phyloP scores from a whole-genome alignment of 2,888 invertebrate species.

The Acrobasis suavella region DNA sequence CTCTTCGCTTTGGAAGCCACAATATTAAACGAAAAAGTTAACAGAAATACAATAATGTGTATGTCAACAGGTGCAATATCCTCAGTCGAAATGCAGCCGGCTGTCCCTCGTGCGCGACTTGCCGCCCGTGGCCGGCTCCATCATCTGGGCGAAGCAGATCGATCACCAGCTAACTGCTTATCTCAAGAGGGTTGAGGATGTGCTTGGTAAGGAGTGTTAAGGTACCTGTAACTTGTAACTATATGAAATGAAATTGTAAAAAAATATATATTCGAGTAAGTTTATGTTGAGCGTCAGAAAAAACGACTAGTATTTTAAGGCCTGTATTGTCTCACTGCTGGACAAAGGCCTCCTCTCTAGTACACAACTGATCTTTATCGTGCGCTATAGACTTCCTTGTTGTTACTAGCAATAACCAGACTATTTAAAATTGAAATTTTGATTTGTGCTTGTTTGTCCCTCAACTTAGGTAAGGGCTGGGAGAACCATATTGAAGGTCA shows the following conservation, averaged over 20 bases:
- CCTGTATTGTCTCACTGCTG: no score
- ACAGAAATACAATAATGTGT: constrained; percentile 3
- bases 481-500: constrained; percentile 99
- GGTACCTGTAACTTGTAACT: no score
- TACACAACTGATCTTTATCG: no score
- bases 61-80: constrained; percentile 91
- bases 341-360: no score
- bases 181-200: constrained; percentile 98
- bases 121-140: constrained; percentile 98
- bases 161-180: constrained; percentile 98
- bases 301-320: no score
- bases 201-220: constrained; percentile 86
- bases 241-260: no score
- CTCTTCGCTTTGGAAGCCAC: constrained; percentile 15
- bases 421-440: no score
- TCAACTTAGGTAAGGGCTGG: constrained; percentile 94
- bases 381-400: no score
- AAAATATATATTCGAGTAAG: no score
- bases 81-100: constrained; percentile 95
- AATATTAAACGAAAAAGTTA: not conserved
- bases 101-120: constrained; percentile 96
- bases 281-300: no score
- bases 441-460: not conserved
- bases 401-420: no score
- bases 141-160: constrained; percentile 99